Conservation (phyloP, 1,140 invertebrate genomes). For the Drosophila pandora region DNA sequence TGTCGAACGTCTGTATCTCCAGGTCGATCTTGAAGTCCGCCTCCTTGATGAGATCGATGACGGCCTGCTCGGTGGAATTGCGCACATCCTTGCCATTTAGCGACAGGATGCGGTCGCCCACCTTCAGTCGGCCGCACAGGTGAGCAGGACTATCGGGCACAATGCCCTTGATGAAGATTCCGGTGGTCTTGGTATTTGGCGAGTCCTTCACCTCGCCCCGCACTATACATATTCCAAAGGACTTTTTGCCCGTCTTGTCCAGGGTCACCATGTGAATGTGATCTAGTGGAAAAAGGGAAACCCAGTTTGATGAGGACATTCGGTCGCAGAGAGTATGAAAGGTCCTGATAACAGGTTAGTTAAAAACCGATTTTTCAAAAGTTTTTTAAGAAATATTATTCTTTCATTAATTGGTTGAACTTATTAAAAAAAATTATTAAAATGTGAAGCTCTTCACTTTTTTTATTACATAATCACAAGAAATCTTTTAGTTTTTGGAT, state of each 20-base stretch:
- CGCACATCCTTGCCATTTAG: conserved; percentile 97
- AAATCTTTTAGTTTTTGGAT: neutral
- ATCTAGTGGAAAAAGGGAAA: conserved; percentile 19
- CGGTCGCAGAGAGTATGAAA: neutral
- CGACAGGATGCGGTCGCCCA: conserved; percentile 95
- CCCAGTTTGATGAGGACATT: neutral
- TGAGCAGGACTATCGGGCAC: conserved; percentile 97
- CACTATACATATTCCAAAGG: conserved; percentile 98
- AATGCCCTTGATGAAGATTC: conserved; percentile 99
- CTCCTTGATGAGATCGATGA: conserved; percentile 97
- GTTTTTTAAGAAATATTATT: too few relatives aligned
- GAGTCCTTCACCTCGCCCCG: conserved; percentile 91
- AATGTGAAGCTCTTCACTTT: too few relatives aligned
- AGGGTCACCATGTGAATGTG: conserved; percentile 74
- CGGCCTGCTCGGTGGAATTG: conserved; percentile 95
- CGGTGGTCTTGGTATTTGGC: conserved; percentile 87
- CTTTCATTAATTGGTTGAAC: too few relatives aligned
- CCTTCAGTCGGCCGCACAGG: conserved; percentile 93
- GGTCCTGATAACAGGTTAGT: too few relatives aligned
- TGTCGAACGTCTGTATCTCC: conserved; percentile 93
- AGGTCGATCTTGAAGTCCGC: conserved; percentile 95
- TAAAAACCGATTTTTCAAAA: too few relatives aligned
- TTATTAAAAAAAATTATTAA: too few relatives aligned
- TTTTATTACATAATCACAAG: neutral
- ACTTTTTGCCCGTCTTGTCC: conserved; percentile 82